Evolutionary conservation across 2,888 invertebrate species (phyloP), one percentile per base, ranked within the genome.

Genomic region (Cerceris ruficornis): DNA sequence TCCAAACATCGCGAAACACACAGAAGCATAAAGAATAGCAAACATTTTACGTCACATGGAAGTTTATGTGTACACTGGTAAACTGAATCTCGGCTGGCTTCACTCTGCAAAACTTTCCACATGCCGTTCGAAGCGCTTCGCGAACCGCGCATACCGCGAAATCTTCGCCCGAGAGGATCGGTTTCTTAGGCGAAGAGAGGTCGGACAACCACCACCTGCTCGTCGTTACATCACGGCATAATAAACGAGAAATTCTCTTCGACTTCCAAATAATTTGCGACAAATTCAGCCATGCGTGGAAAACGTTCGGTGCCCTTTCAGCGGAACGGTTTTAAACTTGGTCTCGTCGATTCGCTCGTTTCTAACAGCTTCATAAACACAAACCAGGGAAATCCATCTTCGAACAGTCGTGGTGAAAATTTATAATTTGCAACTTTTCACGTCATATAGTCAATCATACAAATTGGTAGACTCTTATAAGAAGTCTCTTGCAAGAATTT

Each of bases 201-300:
- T 52, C 41, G 60, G 50, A 59, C n/a, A 50, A 6, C 13, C 6
- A 50, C 50, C 50, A 69, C 52, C 54, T 60, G 60, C 68, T 69
- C 52, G 28, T 52, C 42, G 41, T 52, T 49, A 50, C 9, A 13
- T 50, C 50, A n/a, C 2, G n/a, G n/a, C 50, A 7, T n/a, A n/a
- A n/a, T 28, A 28, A 28, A 28, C 28, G 4, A 28, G 28, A 28
- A 28, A 28, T 28, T 2, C 28, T 4, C 28, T 28, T 28, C 4
- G 28, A 28, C 28, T 28, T 28, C 28, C 28, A 28, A 28, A 28
- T 28, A 28, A 28, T 28, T 28, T 28, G 28, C 4, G 28, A 28
- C 28, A 4, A 28, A 28, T 28, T 46, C 6, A 46, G 13, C 46
- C 9, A 11, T 46, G 9, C 46, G 46, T 1, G 2, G 8, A 13